Percentiles rank a stretch among this genome's conserved stretches.
These are phyloP conservation scores for Globodera rostochiensis DNA, from an alignment of 1,140 invertebrate species.

Conservation along the genomic window DNA sequence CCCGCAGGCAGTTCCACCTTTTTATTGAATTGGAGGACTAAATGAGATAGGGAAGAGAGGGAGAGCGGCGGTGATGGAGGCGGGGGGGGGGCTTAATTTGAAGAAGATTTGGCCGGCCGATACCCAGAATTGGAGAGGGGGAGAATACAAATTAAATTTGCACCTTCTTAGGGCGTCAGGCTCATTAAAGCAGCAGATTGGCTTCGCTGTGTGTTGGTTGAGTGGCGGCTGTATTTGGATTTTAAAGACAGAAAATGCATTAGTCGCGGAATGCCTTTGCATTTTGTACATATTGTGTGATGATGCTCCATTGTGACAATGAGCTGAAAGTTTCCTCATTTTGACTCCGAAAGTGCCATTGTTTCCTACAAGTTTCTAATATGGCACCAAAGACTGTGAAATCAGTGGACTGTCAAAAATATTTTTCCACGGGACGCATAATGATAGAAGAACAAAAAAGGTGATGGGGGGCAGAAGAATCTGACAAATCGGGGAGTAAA, in stretches of 20 bases:
- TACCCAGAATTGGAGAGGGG: background rate
- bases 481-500: background rate
- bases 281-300: background rate
- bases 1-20: background rate
- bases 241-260: too few relatives aligned
- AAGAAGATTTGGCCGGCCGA: background rate
- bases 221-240: too few relatives aligned
- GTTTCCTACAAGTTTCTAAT: background rate
- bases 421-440: background rate
- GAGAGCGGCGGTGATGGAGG: too few relatives aligned
- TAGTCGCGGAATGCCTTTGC: background rate
- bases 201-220: background rate
- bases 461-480: background rate
- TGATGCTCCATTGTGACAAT: background rate
- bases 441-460: background rate
- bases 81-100: background rate
- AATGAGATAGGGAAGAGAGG: background rate
- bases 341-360: background rate
- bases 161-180: background rate
- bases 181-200: background rate
- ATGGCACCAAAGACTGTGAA: background rate
- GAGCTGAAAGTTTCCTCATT: background rate
- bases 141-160: conserved; percentile 3
- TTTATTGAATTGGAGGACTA: background rate
- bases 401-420: conserved; percentile 2